Conservation (phyloP, 2,888 invertebrate genomes). For the Pandemis corylana region DNA sequence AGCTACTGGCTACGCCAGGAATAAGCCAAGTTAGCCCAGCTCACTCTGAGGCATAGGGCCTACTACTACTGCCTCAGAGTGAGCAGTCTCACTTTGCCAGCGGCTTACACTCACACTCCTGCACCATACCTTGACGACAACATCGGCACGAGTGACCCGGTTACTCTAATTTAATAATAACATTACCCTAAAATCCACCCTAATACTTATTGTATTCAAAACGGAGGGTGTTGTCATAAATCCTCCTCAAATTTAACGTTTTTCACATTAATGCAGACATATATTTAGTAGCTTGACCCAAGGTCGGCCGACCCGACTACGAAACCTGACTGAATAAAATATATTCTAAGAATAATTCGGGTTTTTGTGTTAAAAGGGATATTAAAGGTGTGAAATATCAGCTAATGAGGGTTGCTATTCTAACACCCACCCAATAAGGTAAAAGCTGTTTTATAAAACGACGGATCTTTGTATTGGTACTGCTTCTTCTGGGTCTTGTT, state of each 20-base stretch:
- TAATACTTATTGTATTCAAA: neutral
- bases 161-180: neutral
- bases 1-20: too few relatives aligned
- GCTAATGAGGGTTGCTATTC: conserved; percentile 9
- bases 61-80: too few relatives aligned
- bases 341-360: conserved; percentile 14
- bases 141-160: too few relatives aligned
- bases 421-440: neutral
- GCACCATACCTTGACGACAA: too few relatives aligned
- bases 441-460: neutral
- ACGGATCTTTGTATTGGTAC: neutral
- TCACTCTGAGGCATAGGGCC: too few relatives aligned
- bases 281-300: conserved; percentile 8
- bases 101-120: too few relatives aligned
- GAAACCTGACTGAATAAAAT: conserved; percentile 5
- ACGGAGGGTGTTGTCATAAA: neutral
- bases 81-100: too few relatives aligned
- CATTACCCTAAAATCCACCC: neutral
- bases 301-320: conserved; percentile 6
- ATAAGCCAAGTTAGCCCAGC: too few relatives aligned
- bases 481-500: neutral
- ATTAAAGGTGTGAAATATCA: conserved; percentile 11
- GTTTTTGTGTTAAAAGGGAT: conserved; percentile 3
- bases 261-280: conserved; percentile 10
- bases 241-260: conserved; percentile 9